Percentiles rank a stretch among this genome's conserved stretches.
Conservation (phyloP, 2,888 invertebrate species). For the Xylota segnis region DNA sequence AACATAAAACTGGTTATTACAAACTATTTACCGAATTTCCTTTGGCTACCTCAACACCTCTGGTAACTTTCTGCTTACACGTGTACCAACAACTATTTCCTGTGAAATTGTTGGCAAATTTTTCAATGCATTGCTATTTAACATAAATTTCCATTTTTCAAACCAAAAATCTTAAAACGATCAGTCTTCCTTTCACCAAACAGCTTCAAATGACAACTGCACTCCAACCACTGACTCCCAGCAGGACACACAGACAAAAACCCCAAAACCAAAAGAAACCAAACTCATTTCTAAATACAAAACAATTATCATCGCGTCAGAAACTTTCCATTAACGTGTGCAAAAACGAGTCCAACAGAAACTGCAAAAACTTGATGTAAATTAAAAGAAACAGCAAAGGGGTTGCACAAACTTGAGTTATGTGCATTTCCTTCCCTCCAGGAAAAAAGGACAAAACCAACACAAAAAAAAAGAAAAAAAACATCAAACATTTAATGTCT, state of each 20-base stretch:
- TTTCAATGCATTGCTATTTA: too few relatives aligned
- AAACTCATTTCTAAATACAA: slow-evolving; percentile 47
- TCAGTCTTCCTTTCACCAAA: neutral
- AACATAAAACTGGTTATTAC: too few relatives aligned
- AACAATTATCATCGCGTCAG: slow-evolving; percentile 52
- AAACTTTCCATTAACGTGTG: slow-evolving; percentile 42
- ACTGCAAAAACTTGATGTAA: neutral
- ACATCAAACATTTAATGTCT: slow-evolving; percentile 14
- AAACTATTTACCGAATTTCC: too few relatives aligned
- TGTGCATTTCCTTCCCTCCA: slow-evolving; percentile 42
- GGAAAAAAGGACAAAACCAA: neutral
- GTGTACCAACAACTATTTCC: too few relatives aligned
- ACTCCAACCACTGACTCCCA: neutral
- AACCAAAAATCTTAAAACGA: too few relatives aligned
- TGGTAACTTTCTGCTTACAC: too few relatives aligned
- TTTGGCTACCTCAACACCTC: too few relatives aligned
- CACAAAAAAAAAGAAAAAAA: slow-evolving; percentile 1
- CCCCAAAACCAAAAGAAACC: slow-evolving; percentile 3
- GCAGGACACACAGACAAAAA: neutral
- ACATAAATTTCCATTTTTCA: too few relatives aligned
- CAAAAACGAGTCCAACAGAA: neutral
- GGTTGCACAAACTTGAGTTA: slow-evolving; percentile 57
- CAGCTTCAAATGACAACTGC: slow-evolving; percentile 6
- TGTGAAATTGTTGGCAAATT: too few relatives aligned
- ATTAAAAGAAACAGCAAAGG: slow-evolving; percentile 49